These are phyloP conservation scores for Odontomyia ornata DNA, from an alignment of 2,888 invertebrate genomes.

Conservation along the genomic window DNA sequence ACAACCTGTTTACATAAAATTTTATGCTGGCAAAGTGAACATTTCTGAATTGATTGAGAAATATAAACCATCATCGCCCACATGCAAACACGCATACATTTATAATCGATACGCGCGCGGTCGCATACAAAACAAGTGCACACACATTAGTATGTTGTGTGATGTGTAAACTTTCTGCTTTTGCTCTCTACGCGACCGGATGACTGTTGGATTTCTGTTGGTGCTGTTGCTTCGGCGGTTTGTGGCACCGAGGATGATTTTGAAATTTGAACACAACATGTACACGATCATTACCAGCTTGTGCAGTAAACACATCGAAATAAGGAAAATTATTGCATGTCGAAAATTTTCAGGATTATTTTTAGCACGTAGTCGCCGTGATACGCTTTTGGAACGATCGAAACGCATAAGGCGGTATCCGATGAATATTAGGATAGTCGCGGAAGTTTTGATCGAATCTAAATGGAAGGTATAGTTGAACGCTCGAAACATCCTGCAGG, in stretches of 20 bases:
- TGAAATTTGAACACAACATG: conserved; percentile 20
- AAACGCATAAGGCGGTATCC: too few relatives aligned
- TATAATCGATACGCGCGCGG: too few relatives aligned
- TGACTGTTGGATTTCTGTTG: not conserved
- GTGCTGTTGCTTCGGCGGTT: not conserved
- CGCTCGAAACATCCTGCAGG: not conserved
- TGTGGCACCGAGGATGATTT: not conserved
- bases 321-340: conserved; percentile 11
- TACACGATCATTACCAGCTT: conserved; percentile 21
- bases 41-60: conserved; percentile 38
- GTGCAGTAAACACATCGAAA: not conserved
- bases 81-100: conserved; percentile 1
- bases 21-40: conserved; percentile 33
- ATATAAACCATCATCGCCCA: conserved; percentile 33
- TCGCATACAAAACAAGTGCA: not conserved
- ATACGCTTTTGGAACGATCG: not conserved
- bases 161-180: too few relatives aligned
- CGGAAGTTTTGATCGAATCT: not conserved
- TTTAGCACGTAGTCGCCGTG: conserved; percentile 12
- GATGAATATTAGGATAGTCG: conserved; percentile 3
- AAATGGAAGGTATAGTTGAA: not conserved
- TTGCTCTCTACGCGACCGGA: not conserved
- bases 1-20: conserved; percentile 41
- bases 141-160: not conserved
- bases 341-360: conserved; percentile 28